phyloP scores from a whole-genome alignment of 1,140 invertebrate species.

The honey bee (Apis mellifera) region Amel_HAv3.1 CM009943.2:8179001-8179500 shows the following conservation, averaged over 20 bases:
- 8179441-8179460: background rate
- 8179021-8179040: background rate
- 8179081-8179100: background rate
- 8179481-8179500: background rate
- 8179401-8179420: too few relatives aligned
- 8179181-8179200: too few relatives aligned
- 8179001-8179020: slow-evolving; percentile 6
- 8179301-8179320: too few relatives aligned
- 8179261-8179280: too few relatives aligned
- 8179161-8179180: background rate
- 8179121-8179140: background rate
- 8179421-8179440: background rate
- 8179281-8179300: too few relatives aligned
- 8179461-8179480: background rate
- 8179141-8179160: background rate
- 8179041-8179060: slow-evolving; percentile 1
- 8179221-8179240: too few relatives aligned
- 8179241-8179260: too few relatives aligned
- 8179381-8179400: too few relatives aligned
- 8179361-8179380: too few relatives aligned
- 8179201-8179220: too few relatives aligned
- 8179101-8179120: background rate
- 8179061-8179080: slow-evolving; percentile 1
- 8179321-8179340: too few relatives aligned
- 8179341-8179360: too few relatives aligned